Base-by-base conservation (phyloP, 2,113 vertebrate species). In the Scomber scombrus region DNA sequence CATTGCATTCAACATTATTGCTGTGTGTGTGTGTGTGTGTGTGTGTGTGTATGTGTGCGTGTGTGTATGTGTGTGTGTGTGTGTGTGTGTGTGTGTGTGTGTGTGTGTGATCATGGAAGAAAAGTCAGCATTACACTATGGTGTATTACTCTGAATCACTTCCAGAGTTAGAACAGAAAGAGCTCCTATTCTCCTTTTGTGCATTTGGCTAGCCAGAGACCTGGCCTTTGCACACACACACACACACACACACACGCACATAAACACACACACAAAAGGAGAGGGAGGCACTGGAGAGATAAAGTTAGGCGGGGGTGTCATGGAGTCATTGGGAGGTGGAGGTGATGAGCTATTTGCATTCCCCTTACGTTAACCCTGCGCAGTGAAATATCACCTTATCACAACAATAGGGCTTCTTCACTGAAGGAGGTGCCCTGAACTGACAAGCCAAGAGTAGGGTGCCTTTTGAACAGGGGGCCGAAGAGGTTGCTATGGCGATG, bases 351-450 rank as follows among this genome's bases (percentile, higher is more conserved):
- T 90, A 65, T 91, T 93, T 87, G 75, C 80, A 11, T 92, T 93
- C 87, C 78, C 85, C 83, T 91, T 88, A 80, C 77, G 84, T 93
- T 92, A 93, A 93, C 89, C 90, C 85, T 76, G 60, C 18, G 21
- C 82, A 87, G 91, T 93, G 91, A 94, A 94, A 94, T 93, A 95
- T 93, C 92, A 94, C 92, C 93, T 92, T 85, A 92, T 92, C 91
- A 74, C 94, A 90, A 93, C 92, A 94, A 94, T 89, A 64, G 84
- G 67, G 58, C 80, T 71, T 81, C 82, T 84, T 86, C 82, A 86
- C 65, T 88, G 82, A 85, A 85, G 82, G 79, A 91, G 84, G 78
- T 89, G 67, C 80, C 81, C 74, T 51, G 58, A 64, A 55, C 78
- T 74, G 87, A 90, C 88, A 88, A 81, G 92, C 86, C 88, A 84